phyloP scores from a whole-genome alignment of 2,888 invertebrate species.

The Eulithis testata region DNA sequence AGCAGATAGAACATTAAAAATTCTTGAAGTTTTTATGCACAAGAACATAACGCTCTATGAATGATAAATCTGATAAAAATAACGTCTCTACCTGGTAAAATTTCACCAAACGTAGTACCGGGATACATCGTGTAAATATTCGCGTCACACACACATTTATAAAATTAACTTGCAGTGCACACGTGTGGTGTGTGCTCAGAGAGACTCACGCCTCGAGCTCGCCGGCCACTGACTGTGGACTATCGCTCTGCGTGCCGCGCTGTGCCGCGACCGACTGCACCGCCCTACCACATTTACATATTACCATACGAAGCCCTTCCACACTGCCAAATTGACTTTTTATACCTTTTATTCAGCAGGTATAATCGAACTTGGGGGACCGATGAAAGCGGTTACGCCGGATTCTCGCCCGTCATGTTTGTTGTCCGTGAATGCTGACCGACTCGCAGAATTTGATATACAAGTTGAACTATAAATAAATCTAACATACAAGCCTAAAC shows the following conservation, averaged over 20 bases:
- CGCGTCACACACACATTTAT: slow-evolving; percentile 52
- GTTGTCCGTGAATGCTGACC: slow-evolving; percentile 51
- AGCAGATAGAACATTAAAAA: neutral
- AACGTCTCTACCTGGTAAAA: slow-evolving; percentile 66
- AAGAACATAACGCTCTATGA: no score
- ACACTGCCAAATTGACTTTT: slow-evolving; percentile 80
- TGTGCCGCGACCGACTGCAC: slow-evolving; percentile 70
- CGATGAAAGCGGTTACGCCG: slow-evolving; percentile 68
- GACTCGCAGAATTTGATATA: slow-evolving; percentile 45
- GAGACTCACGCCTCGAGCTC: slow-evolving; percentile 47
- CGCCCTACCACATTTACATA: slow-evolving; percentile 82
- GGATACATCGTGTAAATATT: slow-evolving; percentile 69
- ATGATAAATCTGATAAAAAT: neutral
- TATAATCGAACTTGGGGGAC: slow-evolving; percentile 79
- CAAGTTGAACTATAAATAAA: slow-evolving; percentile 35
- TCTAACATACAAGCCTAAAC: slow-evolving; percentile 30
- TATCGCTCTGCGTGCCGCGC: slow-evolving; percentile 53
- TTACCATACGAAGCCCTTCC: slow-evolving; percentile 79
- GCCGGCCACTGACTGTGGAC: slow-evolving; percentile 52
- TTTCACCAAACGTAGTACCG: slow-evolving; percentile 70
- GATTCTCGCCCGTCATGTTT: slow-evolving; percentile 61
- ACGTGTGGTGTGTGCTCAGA: slow-evolving; percentile 46
- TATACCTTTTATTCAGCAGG: slow-evolving; percentile 83
- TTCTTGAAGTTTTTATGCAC: neutral
- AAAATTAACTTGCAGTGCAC: slow-evolving; percentile 40